Evolutionary conservation across 2,888 invertebrate genomes (phyloP).

Genomic region (Criorhina ranunculi): DNA sequence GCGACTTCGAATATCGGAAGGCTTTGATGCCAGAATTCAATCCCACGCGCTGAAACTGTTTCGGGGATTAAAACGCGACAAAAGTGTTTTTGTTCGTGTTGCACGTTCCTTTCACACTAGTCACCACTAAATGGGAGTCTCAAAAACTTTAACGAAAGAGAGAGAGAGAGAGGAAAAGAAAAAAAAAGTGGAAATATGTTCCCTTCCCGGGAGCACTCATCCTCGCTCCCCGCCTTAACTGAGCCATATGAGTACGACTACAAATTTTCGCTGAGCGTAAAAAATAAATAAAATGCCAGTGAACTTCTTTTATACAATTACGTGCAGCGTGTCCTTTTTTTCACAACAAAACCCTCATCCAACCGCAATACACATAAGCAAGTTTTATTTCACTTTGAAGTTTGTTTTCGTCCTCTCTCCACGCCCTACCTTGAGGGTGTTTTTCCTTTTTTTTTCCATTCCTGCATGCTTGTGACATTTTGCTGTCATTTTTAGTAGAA

Average conservation of each 20-base stretch:
- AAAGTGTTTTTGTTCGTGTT: constrained; percentile 31
- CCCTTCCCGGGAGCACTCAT: constrained; percentile 23
- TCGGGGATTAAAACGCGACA: constrained; percentile 22
- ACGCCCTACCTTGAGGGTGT: constrained; percentile 29
- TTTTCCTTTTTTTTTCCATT: background rate
- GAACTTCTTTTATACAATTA: constrained; percentile 64
- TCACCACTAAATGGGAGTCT: constrained; percentile 3
- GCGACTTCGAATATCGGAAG: background rate
- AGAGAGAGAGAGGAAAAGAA: background rate
- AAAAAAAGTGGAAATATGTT: constrained; percentile 44
- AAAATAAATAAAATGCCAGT: constrained; percentile 33
- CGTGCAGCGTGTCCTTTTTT: constrained; percentile 37
- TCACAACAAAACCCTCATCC: constrained; percentile 46
- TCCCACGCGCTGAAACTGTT: no score
- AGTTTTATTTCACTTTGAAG: constrained; percentile 61
- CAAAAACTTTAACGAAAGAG: constrained; percentile 2
- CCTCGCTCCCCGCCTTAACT: constrained; percentile 6
- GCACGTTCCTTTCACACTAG: constrained; percentile 5
- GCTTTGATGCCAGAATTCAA: constrained; percentile 17
- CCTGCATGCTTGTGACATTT: constrained; percentile 38
- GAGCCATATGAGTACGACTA: constrained; percentile 38
- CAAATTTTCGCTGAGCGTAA: constrained; percentile 13
- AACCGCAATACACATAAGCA: constrained; percentile 16
- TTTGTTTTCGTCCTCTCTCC: constrained; percentile 9
- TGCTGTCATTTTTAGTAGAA: constrained; percentile 27